Conservation (phyloP, 2,113 vertebrate species). For the Chloropsis hardwickii region DNA sequence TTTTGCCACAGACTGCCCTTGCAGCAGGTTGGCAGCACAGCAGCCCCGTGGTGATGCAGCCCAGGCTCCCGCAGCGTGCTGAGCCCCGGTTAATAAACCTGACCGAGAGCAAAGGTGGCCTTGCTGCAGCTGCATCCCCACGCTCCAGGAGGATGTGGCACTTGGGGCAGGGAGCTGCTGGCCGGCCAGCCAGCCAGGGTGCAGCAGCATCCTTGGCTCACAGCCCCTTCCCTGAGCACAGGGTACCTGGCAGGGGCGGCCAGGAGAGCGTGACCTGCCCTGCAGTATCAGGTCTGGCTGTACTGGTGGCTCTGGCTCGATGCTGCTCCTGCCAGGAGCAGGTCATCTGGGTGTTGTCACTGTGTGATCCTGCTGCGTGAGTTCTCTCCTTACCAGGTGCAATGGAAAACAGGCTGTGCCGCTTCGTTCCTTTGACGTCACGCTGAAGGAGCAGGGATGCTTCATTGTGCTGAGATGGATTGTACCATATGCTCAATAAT, state of each 20-base stretch:
- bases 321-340: neutral
- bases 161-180: neutral
- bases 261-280: rapidly evolving
- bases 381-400: neutral
- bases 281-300: rapidly evolving
- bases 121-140: rapidly evolving
- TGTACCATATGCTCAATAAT: neutral
- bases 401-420: neutral
- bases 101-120: rapidly evolving
- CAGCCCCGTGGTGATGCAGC: rapidly evolving
- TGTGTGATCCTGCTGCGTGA: neutral
- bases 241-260: rapidly evolving
- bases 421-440: rapidly evolving
- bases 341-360: neutral
- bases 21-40: neutral
- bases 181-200: neutral
- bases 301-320: rapidly evolving
- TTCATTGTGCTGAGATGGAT: neutral
- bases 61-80: rapidly evolving
- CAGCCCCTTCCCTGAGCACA: neutral
- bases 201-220: rapidly evolving
- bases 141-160: rapidly evolving
- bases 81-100: neutral
- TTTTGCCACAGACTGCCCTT: rapidly evolving
- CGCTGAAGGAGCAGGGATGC: neutral